Evolutionary conservation across 2,888 invertebrate genomes (phyloP), one percentile per base, ranked within the genome.

Genomic region (Cephus pygmeus): DNA sequence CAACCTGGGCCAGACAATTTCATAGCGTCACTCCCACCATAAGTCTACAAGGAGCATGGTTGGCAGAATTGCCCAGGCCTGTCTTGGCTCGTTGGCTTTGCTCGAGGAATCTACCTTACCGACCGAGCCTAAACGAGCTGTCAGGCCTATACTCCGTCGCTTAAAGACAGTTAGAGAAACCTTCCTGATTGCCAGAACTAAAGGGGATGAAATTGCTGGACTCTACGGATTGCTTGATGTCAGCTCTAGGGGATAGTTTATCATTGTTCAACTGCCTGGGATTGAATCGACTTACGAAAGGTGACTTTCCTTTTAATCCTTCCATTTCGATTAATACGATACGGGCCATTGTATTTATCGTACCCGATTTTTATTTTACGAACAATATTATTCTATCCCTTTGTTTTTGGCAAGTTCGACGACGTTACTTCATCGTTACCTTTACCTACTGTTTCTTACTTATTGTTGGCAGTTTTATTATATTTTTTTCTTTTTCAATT

Each of bases 11-110:
- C 80, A 79, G 77, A 76, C 79, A 74, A 79, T 81, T 81, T 79
- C 81, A 79, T 68, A 75, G 81, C 83, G 81, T 81, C 80, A 73
- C 71, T 78, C 77, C 81, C 77, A 76, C 80, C 77, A 77, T 56
- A 56, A 56, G 56, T 6, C 56, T 56, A 56, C 23, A 23, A 56
- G 56, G 56, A 56, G 56, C 56, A 56, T 23, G 56, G 23, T 9
- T 23, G 23, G 56, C 23, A 23, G 56, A 56, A 1, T 56, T 2
- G 23, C 1, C 56, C 56, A 56, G 56, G 56, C 56, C 56, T 56
- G 23, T 56, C 56, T 56, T 23, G 56, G 15, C 56, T 56, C 23
- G 56, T 56, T 56, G 56, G 56, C 56, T 23, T 56, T 56, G 56
- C 56, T 23, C 23, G 56, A 56, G 56, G 56, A 56, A 71, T 71